These are phyloP conservation scores for Oegoconia quadripuncta DNA, from an alignment of 2,888 invertebrate genomes.

Conservation along the genomic window DNA sequence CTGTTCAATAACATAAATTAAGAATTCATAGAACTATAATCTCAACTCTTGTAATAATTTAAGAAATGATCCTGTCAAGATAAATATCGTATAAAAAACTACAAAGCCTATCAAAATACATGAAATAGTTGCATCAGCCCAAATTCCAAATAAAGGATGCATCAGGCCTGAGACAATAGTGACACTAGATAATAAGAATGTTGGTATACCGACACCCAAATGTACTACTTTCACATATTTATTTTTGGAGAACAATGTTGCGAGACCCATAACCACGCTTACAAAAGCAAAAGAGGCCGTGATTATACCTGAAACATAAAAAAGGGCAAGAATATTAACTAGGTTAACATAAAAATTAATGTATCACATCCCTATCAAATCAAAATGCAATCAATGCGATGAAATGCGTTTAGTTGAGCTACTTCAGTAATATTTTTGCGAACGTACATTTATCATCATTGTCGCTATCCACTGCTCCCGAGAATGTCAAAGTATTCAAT, in stretches of 20 bases:
- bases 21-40: no score
- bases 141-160: slow-evolving; percentile 28
- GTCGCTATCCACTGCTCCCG: not conserved
- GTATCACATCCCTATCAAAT: no score
- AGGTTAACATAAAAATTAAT: no score
- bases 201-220: slow-evolving; percentile 34
- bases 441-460: no score
- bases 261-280: slow-evolving; percentile 27
- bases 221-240: slow-evolving; percentile 27
- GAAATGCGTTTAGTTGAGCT: no score
- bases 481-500: no score
- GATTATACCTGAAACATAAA: slow-evolving; percentile 36
- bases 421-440: no score
- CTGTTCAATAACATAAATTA: no score
- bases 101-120: slow-evolving; percentile 33
- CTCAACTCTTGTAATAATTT: not conserved
- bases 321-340: no score
- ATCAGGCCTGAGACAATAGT: slow-evolving; percentile 34
- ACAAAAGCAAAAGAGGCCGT: slow-evolving; percentile 26
- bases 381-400: no score
- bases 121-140: slow-evolving; percentile 25
- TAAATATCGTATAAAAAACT: slow-evolving; percentile 30
- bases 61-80: slow-evolving; percentile 4
- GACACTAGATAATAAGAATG: slow-evolving; percentile 40
- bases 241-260: slow-evolving; percentile 3